Base-by-base conservation (phyloP, 1,140 invertebrate genomes). In the Calephelis nemesis region DNA sequence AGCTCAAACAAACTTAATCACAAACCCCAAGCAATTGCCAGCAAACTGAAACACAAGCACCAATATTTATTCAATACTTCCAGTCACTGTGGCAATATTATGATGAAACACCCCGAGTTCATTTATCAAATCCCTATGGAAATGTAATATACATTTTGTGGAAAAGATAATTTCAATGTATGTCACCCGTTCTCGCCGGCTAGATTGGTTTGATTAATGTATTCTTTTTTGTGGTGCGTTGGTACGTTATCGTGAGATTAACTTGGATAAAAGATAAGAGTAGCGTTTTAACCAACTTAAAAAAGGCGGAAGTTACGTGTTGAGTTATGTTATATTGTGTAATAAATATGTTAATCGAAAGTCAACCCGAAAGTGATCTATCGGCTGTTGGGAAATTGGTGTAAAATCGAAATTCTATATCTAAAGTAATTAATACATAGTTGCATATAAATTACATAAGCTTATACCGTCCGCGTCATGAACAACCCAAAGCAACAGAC, bases 91-190 rank as follows among this genome's bases (percentile, higher is more conserved):
- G 19, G 15, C 52, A 58, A 58, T 58, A 58, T 58, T 12, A 58
- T 58, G 15, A 58, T 58, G 52, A 58, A 30, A 58, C 52, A 15
- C 52, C 19, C 10, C 11, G 2, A 30, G 52, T 58, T 30, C 52
- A 58, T 58, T 58, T 58, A 58, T 58, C 52, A 58, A 30, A 58
- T 58, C 30, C 19, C 52, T 39, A 58, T 58, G 52, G 52, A 58
- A 19, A 30, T 58, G 52, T 58, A 58, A 58, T 39, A 58, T 58
- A 58, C 13, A 58, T 58, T 58, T 58, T 58, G 52, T 19, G 52
- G 52, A 58, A 58, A 58, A 58, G 52, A 58, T 58, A 58, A 58
- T 58, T 58, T 58, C 19, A 58, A 58, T 58, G 52, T 58, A 58
- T 58, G 52, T 58, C 52, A 9, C 52, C 52, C 52, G 52, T 30